A percentile compares a stretch with the other conserved stretches of the same genome.
These are phyloP conservation scores for Rhagoletis zephyria DNA, from an alignment of 1,140 invertebrate species.

Conservation along the genomic window DNA sequence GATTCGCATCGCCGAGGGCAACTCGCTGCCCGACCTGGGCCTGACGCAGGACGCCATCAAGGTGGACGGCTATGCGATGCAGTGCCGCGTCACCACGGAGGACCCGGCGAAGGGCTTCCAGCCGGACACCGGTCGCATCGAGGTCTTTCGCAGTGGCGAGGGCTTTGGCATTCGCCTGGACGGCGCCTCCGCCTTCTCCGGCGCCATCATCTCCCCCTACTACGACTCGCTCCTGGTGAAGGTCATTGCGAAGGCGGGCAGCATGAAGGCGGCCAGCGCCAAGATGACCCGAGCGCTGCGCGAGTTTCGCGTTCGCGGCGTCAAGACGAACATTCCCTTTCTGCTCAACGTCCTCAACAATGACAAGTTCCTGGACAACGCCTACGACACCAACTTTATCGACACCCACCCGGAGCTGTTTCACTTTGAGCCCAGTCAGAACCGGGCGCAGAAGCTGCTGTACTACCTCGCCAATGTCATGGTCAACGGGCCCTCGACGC, in stretches of 20 bases:
- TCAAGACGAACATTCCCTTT: slow-evolving; percentile 99
- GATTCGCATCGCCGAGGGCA: slow-evolving; percentile 95
- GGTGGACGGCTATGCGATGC: slow-evolving; percentile 91
- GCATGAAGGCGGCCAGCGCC: slow-evolving; percentile 91
- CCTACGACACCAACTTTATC: slow-evolving; percentile 98
- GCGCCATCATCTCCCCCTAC: slow-evolving; percentile 97
- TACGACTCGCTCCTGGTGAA: slow-evolving; percentile 99
- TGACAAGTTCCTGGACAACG: slow-evolving; percentile 94
- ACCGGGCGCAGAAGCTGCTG: slow-evolving; percentile 95
- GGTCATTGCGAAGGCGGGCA: slow-evolving; percentile 94
- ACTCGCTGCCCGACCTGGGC: slow-evolving; percentile 92
- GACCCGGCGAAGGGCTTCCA: slow-evolving; percentile 98
- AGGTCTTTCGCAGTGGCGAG: slow-evolving; percentile 96
- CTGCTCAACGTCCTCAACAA: slow-evolving; percentile 96
- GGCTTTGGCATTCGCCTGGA: slow-evolving; percentile 99
- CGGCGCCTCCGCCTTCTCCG: slow-evolving; percentile 94
- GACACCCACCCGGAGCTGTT: slow-evolving; percentile 98
- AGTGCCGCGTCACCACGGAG: slow-evolving; percentile 98
- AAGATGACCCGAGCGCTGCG: slow-evolving; percentile 97
- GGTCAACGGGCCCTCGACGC: slow-evolving; percentile 96
- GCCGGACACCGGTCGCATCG: slow-evolving; percentile 96
- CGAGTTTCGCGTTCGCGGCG: slow-evolving; percentile 98
- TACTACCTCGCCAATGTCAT: slow-evolving; percentile 94
- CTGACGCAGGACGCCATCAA: slow-evolving; percentile 92
- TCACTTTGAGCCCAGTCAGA: slow-evolving; percentile 89